Percentiles rank a stretch among this genome's conserved stretches.
These are phyloP conservation scores for Tetranychus cinnabarinus DNA, from an alignment of 1,140 invertebrate genomes.

Conservation along the genomic window DNA sequence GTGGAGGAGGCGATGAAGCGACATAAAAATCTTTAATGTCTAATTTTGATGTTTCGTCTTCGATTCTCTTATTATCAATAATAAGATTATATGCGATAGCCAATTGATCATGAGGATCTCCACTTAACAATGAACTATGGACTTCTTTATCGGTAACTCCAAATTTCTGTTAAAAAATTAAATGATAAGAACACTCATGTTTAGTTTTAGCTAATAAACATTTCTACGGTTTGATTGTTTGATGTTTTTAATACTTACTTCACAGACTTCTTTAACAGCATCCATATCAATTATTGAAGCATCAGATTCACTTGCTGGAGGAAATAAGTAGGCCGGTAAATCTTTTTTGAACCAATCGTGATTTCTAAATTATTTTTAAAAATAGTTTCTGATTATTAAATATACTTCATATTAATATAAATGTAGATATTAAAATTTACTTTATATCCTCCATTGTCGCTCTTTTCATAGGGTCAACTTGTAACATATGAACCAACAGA, in stretches of 20 bases:
- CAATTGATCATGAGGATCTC: slow-evolving; percentile 91
- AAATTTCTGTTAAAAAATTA: slow-evolving; percentile 45
- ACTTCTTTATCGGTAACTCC: slow-evolving; percentile 81
- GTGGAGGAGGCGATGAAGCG: slow-evolving; percentile 55
- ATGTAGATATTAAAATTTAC: slow-evolving; percentile 19
- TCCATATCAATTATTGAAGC: slow-evolving; percentile 92
- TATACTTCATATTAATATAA: too few species aligned
- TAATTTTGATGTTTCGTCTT: slow-evolving; percentile 73
- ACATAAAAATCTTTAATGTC: slow-evolving; percentile 91
- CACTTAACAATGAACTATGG: slow-evolving; percentile 68
- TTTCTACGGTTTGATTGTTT: too few species aligned
- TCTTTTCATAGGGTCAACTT: slow-evolving; percentile 94
- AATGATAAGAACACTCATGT: neutral
- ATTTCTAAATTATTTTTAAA: slow-evolving; percentile 53
- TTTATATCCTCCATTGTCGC: slow-evolving; percentile 96
- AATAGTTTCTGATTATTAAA: slow-evolving; percentile 44
- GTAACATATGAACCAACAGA: slow-evolving; percentile 82
- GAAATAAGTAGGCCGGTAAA: slow-evolving; percentile 83
- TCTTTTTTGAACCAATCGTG: slow-evolving; percentile 99
- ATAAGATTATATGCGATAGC: slow-evolving; percentile 96
- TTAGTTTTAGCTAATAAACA: too few species aligned
- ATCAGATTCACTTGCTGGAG: slow-evolving; percentile 82
- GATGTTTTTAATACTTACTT: slow-evolving; percentile 14
- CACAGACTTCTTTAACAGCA: slow-evolving; percentile 71
- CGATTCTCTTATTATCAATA: slow-evolving; percentile 93